phyloP scores from a whole-genome alignment of 2,888 invertebrate genomes.

The Tachina grossa region DNA sequence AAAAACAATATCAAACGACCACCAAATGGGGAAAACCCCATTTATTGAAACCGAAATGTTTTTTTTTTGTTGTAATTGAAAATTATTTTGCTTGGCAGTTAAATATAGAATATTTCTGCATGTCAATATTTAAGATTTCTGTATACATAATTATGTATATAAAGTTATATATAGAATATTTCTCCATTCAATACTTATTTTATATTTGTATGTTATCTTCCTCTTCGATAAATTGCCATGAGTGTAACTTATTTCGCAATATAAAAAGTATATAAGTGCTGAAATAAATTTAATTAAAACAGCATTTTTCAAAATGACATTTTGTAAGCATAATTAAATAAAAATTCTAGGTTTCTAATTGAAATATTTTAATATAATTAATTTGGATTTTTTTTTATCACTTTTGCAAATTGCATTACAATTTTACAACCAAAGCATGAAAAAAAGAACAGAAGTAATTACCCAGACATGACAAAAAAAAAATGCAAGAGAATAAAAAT shows the following conservation, averaged over 20 bases:
- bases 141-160: too few relatives aligned
- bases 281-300: conserved; percentile 57
- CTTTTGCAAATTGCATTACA: not conserved
- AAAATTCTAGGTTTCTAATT: conserved; percentile 53
- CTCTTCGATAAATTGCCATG: not conserved
- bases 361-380: conserved; percentile 54
- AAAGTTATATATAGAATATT: too few relatives aligned
- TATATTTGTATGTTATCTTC: not conserved
- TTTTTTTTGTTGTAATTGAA: too few relatives aligned
- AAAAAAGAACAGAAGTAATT: not conserved
- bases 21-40: too few relatives aligned
- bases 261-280: conserved; percentile 26
- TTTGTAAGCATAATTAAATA: conserved; percentile 62
- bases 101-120: too few relatives aligned
- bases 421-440: not conserved
- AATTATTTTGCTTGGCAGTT: too few relatives aligned
- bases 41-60: too few relatives aligned
- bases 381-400: conserved; percentile 4
- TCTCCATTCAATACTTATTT: too few relatives aligned
- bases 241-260: conserved; percentile 7
- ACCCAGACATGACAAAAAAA: not conserved
- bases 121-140: too few relatives aligned
- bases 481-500: conserved; percentile 18
- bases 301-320: conserved; percentile 53
- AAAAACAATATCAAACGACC: too few relatives aligned